Conservation (phyloP, 2,888 invertebrate species). For the Dromius quadrimaculatus region DNA sequence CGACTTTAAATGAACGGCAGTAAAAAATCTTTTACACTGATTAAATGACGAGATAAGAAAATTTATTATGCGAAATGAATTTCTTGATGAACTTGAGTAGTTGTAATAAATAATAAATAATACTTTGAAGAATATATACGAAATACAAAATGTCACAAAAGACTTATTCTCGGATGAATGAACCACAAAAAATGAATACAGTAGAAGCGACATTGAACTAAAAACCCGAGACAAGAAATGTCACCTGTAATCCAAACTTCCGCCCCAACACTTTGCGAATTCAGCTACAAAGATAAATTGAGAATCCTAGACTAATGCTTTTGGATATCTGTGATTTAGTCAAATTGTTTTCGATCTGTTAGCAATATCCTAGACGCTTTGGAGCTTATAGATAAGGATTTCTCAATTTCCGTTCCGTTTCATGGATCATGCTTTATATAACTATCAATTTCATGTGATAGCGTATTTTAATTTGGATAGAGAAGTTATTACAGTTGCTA, state of each 20-base stretch:
- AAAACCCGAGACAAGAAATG: too few relatives aligned
- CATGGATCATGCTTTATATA: constrained; percentile 1
- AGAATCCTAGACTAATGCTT: constrained; percentile 12
- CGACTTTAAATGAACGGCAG: constrained; percentile 20
- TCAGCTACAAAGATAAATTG: constrained; percentile 25
- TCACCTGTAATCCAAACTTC: too few relatives aligned
- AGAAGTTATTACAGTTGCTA: too few relatives aligned
- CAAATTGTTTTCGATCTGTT: constrained; percentile 12
- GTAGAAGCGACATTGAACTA: too few relatives aligned
- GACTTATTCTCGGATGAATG: too few relatives aligned
- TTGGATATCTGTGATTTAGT: constrained; percentile 11
- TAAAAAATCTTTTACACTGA: constrained; percentile 12
- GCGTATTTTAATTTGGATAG: neutral
- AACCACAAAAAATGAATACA: too few relatives aligned
- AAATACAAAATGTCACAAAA: too few relatives aligned
- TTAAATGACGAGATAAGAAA: constrained; percentile 11
- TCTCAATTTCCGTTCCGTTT: constrained; percentile 17
- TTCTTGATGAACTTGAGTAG: too few relatives aligned
- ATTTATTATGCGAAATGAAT: too few relatives aligned
- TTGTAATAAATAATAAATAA: too few relatives aligned
- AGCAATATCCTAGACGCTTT: neutral
- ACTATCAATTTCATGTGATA: constrained; percentile 5
- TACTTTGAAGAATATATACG: too few relatives aligned
- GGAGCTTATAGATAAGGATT: neutral
- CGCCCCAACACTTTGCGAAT: too few relatives aligned